Percentiles rank a stretch among this genome's conserved stretches.
Conservation (phyloP, 2,888 invertebrate species). For the Sturmia bella region DNA sequence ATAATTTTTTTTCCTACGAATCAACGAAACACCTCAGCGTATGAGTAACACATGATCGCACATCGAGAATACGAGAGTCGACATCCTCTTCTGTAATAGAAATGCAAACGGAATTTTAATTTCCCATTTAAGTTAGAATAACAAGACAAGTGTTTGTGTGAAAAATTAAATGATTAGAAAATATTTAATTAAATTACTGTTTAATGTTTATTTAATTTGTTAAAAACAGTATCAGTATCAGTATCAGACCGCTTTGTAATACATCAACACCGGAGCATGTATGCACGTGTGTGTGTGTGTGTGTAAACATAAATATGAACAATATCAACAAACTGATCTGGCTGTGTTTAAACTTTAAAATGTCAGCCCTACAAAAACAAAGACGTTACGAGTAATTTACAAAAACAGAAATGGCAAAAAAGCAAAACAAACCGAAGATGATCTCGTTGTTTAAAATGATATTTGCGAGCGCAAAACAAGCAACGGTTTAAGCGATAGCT, state of each 20-base stretch:
- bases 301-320: too few species aligned
- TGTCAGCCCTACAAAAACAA: conserved; percentile 21
- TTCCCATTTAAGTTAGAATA: conserved; percentile 7
- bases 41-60: conserved; percentile 36
- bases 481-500: conserved; percentile 28
- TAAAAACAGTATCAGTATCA: conserved; percentile 23
- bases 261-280: background rate
- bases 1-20: background rate
- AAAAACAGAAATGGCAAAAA: conserved; percentile 28
- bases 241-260: conserved; percentile 16
- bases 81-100: conserved; percentile 14
- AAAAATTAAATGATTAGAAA: conserved; percentile 34
- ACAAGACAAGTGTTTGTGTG: background rate
- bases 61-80: background rate
- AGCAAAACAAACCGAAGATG: conserved; percentile 45
- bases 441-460: conserved; percentile 55
- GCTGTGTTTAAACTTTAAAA: background rate
- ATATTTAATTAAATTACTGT: conserved; percentile 61
- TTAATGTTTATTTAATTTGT: conserved; percentile 62
- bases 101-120: conserved; percentile 31
- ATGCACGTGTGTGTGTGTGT: too few species aligned
- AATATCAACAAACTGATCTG: conserved; percentile 54
- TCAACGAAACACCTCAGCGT: conserved; percentile 27
- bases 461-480: conserved; percentile 7
- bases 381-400: conserved; percentile 13